Evolutionary conservation across 2,888 invertebrate species (phyloP), one percentile per base, ranked within the genome.

Genomic region (Psylliodes chrysocephalus): DNA sequence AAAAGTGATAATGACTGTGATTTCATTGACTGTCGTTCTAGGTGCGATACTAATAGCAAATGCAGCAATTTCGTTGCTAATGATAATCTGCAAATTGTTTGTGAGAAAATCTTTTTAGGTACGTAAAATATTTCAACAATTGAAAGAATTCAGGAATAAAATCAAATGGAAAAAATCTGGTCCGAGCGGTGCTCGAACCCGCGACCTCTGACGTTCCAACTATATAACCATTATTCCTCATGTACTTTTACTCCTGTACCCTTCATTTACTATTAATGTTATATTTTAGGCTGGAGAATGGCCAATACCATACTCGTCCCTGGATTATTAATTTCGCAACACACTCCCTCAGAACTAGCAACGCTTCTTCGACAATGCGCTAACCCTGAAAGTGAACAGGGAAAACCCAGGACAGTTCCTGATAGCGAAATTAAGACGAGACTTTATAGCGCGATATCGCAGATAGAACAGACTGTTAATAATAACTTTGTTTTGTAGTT

Each of bases 11-110:
- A 84, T 49, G 90, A 91, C 73, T 91, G 91, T 79, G 87, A 88
- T 77, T 87, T 87, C 75, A 86, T 87, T 70, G 90, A 91, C 73
- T 91, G 91, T 74, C 82, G 87, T 40, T 88, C 89, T 0, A 80
- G 84, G 62, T 91, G 91, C 76, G 85, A 88, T 71, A 70, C 77
- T 22, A 73, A 81, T 1, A 84, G 82, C 22, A 84, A 82, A 69
- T 91, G 91, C 79, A 82, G 84, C 53, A 79, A 81, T 46, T 82
- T 84, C 0, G 85, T 90, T 1, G 82, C 83, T 3, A 90, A 90
- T 75, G 88, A 88, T 74, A 91, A 91, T 78, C 78, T 90, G 66
- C 88, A 91, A 85, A 86, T 90, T 33, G 84, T 89, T 19, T 89
- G 89, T 73, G 88, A 89, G 74, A 88, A 87, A 70, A 86, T 89